Evolutionary conservation across 1,140 invertebrate species (phyloP).

Genomic region (Araneus ventricosus): DNA sequence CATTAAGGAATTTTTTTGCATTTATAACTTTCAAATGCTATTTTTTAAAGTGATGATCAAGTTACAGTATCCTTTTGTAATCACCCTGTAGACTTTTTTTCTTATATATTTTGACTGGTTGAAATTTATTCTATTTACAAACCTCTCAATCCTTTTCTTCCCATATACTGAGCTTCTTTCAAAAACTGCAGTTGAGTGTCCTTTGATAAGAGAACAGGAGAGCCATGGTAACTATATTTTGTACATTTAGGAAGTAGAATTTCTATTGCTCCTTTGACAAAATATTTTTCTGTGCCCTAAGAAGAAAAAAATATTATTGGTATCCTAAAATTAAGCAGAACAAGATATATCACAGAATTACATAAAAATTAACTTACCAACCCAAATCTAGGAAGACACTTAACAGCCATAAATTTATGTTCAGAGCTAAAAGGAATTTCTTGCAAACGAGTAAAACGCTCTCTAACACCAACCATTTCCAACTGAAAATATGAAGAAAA

Average conservation of each 20-base stretch:
- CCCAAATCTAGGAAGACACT: constrained; percentile 89
- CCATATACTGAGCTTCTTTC: constrained; percentile 84
- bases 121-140: neutral
- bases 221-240: constrained; percentile 88
- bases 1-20: no score
- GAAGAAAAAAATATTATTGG: neutral
- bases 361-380: constrained; percentile 81
- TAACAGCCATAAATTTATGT: constrained; percentile 99
- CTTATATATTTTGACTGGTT: no score
- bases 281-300: constrained; percentile 87
- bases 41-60: no score
- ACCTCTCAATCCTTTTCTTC: constrained; percentile 87
- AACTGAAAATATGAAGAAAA: constrained; percentile 82
- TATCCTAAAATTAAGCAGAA: neutral
- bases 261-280: constrained; percentile 97
- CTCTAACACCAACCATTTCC: constrained; percentile 89
- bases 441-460: constrained; percentile 91
- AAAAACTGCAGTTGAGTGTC: constrained; percentile 91
- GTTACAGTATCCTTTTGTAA: no score
- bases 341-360: neutral
- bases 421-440: constrained; percentile 99
- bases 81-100: no score
- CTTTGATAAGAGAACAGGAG: constrained; percentile 86
- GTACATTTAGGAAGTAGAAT: constrained; percentile 92
- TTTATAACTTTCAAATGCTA: no score